Evolutionary conservation across 2,888 invertebrate species (phyloP), one percentile per base, ranked within the genome.

Genomic region (Agriopis leucophaearia): DNA sequence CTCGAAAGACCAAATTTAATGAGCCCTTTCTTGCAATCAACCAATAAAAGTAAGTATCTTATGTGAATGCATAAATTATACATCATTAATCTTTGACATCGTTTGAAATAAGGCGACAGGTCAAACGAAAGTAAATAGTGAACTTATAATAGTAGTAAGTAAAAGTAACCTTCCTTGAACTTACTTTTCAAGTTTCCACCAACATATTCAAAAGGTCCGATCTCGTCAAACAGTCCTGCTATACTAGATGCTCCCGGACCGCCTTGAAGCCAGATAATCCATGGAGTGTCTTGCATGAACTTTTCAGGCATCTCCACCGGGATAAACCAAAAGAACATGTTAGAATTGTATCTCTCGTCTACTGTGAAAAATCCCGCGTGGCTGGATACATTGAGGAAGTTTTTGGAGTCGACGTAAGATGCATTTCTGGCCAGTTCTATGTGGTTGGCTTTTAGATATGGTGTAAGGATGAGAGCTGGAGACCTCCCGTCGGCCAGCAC

Each of bases 181-280:
- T 85, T 78, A 91, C 91, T 72, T 81, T 81, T 82, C 59, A 91
- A 77, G 8, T 71, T 62, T 8, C 66, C 69, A 45, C 79, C 68
- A 10, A 58, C 58, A 59, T 82, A 83, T 59, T 81, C 76, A 60
- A 93, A 86, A 0, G 92, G 92, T 51, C 92, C 92, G n/a, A 92
- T 87, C 70, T 92, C 91, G 27, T 85, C 83, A 55, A 92, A 92
- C 0, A 91, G 78, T 0, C 90, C 92, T 1, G 83, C 83, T 5
- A 92, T 70, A 42, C 96, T 96, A 0, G 97, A 96, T 0, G 95
- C 96, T 0, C 95, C 98, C 0, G 98, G 98, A 0, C 98, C 98
- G 13, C 98, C 98, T 94, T 98, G 96, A 13, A 98, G 90, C 98
- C 98, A 98, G 69, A 98, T 95, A 42, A 97, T 94, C 79, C 98